phyloP scores from a whole-genome alignment of 2,888 invertebrate species.

The Ochropleura plecta region DNA sequence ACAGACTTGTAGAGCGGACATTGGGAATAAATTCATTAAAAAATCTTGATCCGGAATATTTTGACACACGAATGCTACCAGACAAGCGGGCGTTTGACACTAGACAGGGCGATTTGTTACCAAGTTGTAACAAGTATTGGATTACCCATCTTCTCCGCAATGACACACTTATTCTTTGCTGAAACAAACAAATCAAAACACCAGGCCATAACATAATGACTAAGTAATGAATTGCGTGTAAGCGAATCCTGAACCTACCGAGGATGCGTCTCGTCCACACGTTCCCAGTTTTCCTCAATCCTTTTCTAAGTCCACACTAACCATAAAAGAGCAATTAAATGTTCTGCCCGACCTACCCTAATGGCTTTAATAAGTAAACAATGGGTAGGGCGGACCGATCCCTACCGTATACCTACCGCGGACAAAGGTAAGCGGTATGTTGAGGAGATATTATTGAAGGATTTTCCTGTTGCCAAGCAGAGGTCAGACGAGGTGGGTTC shows the following conservation, averaged over 20 bases:
- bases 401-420: neutral
- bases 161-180: neutral
- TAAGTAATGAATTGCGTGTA: neutral
- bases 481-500: conserved; percentile 10
- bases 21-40: no score
- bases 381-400: conserved; percentile 57
- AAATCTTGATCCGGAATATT: no score
- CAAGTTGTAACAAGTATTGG: no score
- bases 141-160: neutral
- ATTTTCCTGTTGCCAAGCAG: conserved; percentile 32
- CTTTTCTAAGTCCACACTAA: conserved; percentile 19
- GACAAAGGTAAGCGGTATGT: conserved; percentile 8
- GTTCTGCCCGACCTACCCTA: conserved; percentile 60
- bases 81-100: no score
- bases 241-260: neutral
- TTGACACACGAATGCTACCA: no score
- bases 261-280: neutral
- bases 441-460: conserved; percentile 3
- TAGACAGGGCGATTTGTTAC: no score
- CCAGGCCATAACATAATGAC: neutral
- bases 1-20: no score
- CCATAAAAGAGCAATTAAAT: conserved; percentile 58
- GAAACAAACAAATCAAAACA: neutral
- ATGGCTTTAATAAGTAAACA: conserved; percentile 70
- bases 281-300: conserved; percentile 37